A percentile compares a stretch with the other conserved stretches of the same genome.
These are phyloP conservation scores for Bujurquina vittata DNA, from an alignment of 2,113 vertebrate species.

Conservation along the genomic window DNA sequence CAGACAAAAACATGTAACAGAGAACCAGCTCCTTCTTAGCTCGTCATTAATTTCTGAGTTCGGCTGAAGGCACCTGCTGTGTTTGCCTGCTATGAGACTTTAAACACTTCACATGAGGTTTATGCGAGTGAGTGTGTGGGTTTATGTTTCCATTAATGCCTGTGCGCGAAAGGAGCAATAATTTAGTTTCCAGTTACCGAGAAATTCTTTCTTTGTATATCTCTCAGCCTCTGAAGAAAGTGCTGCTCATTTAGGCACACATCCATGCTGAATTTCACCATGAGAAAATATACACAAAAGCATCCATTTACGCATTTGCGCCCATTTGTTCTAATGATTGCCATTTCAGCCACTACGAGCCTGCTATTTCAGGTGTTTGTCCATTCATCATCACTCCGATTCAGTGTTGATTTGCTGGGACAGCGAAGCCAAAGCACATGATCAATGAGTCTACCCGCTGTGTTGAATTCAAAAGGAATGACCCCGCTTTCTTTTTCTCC, in stretches of 20 bases:
- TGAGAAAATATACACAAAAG: slow-evolving; percentile 21
- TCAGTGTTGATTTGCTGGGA: slow-evolving; percentile 67
- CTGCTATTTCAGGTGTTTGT: slow-evolving; percentile 74
- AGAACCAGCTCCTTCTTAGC: slow-evolving; percentile 63
- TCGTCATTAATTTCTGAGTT: slow-evolving; percentile 69
- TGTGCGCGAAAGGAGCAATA: slow-evolving; percentile 51
- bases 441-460: slow-evolving; percentile 73
- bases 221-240: slow-evolving; percentile 25
- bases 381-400: slow-evolving; percentile 66
- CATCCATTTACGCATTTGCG: slow-evolving; percentile 53
- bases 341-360: slow-evolving; percentile 68
- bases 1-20: slow-evolving; percentile 50
- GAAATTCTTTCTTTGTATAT: slow-evolving; percentile 8
- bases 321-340: slow-evolving; percentile 62
- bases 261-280: slow-evolving; percentile 45
- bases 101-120: slow-evolving; percentile 65
- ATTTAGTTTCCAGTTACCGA: slow-evolving; percentile 59
- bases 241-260: slow-evolving; percentile 40
- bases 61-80: slow-evolving; percentile 66
- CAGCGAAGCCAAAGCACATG: slow-evolving; percentile 64
- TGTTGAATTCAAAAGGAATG: slow-evolving; percentile 78
- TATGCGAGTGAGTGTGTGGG: slow-evolving; percentile 44
- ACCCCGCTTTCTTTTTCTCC: slow-evolving; percentile 73
- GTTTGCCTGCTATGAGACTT: slow-evolving; percentile 55
- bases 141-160: slow-evolving; percentile 43